phyloP scores from a whole-genome alignment of 1,140 invertebrate species.

The Anastatus disparis region DNA sequence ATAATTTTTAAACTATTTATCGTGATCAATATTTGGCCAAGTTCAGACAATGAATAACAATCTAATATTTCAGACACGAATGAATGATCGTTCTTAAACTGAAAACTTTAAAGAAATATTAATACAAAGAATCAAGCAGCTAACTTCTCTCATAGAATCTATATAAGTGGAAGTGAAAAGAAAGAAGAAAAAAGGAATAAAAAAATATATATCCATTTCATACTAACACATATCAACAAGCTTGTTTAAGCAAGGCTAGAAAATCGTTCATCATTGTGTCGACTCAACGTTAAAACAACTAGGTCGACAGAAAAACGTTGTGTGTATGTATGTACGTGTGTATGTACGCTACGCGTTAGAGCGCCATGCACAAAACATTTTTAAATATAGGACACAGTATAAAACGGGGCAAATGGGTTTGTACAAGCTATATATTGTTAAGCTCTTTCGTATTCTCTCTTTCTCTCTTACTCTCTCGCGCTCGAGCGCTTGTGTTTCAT shows the following conservation, averaged over 20 bases:
- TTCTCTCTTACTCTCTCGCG: too few relatives aligned
- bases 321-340: too few relatives aligned
- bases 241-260: constrained; percentile 6
- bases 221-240: constrained; percentile 10
- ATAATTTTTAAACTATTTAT: too few relatives aligned
- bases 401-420: neutral
- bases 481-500: constrained; percentile 17
- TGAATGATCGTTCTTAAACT: too few relatives aligned
- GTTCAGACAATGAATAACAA: too few relatives aligned
- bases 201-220: constrained; percentile 7
- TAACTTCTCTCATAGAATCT: neutral
- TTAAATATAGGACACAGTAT: constrained; percentile 28
- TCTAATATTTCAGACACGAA: too few relatives aligned
- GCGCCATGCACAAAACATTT: constrained; percentile 15
- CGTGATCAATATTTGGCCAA: too few relatives aligned
- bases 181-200: too few relatives aligned
- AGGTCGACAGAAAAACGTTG: neutral
- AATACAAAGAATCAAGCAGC: neutral
- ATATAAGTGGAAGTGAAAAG: neutral
- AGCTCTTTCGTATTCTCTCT: too few relatives aligned
- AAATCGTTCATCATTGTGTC: constrained; percentile 34
- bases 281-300: constrained; percentile 24
- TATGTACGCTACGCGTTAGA: too few relatives aligned
- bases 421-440: too few relatives aligned
- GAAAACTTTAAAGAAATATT: too few relatives aligned